phyloP scores from a whole-genome alignment of 1,140 invertebrate genomes.

The Galleria mellonella region DNA sequence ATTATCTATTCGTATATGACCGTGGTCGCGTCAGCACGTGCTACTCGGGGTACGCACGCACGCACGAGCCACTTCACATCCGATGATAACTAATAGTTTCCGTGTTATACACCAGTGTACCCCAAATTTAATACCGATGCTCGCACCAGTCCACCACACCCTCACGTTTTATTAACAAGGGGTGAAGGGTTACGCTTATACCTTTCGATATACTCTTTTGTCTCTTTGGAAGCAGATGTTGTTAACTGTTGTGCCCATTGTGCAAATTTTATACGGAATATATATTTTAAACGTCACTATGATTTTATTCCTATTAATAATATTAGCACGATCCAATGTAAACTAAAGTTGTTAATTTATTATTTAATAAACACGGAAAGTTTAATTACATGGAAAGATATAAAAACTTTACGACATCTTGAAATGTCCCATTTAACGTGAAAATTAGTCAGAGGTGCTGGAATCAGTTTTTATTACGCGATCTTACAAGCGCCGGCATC shows the following conservation, averaged over 20 bases:
- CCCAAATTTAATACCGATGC: background rate
- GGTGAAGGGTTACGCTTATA: background rate
- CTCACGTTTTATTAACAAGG: background rate
- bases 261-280: background rate
- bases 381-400: too few species aligned
- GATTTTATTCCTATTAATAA: too few species aligned
- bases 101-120: background rate
- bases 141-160: background rate
- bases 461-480: slow-evolving; percentile 18
- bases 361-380: too few species aligned
- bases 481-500: slow-evolving; percentile 20
- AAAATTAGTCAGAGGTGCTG: slow-evolving; percentile 4
- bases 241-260: background rate
- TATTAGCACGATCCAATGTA: too few species aligned
- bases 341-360: too few species aligned
- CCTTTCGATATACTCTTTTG: background rate
- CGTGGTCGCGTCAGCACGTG: slow-evolving; percentile 21
- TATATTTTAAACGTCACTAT: too few species aligned
- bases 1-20: slow-evolving; percentile 29
- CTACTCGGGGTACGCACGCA: slow-evolving; percentile 9
- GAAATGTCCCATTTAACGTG: background rate
- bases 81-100: slow-evolving; percentile 9
- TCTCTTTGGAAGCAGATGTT: background rate
- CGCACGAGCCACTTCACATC: slow-evolving; percentile 21
- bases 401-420: too few species aligned